A percentile compares a stretch with the other conserved stretches of the same genome.
Conservation (phyloP, 2,888 invertebrate genomes). For the Zygaena filipendulae region DNA sequence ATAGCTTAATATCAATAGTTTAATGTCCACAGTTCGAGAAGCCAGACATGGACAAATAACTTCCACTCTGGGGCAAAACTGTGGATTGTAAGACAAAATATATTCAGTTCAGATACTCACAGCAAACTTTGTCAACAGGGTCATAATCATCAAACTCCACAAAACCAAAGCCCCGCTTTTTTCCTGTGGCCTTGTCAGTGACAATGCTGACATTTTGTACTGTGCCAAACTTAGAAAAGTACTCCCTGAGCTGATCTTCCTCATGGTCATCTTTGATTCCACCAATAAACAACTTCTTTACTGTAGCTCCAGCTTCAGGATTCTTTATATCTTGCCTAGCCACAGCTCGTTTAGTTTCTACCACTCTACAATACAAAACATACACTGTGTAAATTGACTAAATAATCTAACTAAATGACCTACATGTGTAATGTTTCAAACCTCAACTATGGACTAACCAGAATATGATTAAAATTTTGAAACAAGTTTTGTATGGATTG, state of each 20-base stretch:
- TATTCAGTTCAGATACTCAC: conserved; percentile 69
- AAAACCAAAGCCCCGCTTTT: conserved; percentile 96
- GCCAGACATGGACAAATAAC: conserved; percentile 49
- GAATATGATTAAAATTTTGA: conserved; percentile 1
- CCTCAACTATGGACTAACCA: no score
- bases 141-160: conserved; percentile 98
- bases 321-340: conserved; percentile 92
- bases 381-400: background rate
- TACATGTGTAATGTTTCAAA: no score
- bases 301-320: conserved; percentile 93
- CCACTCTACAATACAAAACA: conserved; percentile 68
- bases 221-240: conserved; percentile 85
- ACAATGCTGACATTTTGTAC: conserved; percentile 90
- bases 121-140: conserved; percentile 95
- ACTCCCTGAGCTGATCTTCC: conserved; percentile 88
- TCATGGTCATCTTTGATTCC: conserved; percentile 95
- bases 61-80: conserved; percentile 63
- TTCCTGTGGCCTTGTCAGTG: conserved; percentile 91
- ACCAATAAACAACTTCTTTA: conserved; percentile 95
- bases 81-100: conserved; percentile 26
- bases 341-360: conserved; percentile 97
- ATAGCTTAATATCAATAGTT: conserved; percentile 57
- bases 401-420: background rate
- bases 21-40: conserved; percentile 63
- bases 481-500: no score